phyloP scores from a whole-genome alignment of 2,113 vertebrate genomes.

The Myotis brandtii region DNA sequence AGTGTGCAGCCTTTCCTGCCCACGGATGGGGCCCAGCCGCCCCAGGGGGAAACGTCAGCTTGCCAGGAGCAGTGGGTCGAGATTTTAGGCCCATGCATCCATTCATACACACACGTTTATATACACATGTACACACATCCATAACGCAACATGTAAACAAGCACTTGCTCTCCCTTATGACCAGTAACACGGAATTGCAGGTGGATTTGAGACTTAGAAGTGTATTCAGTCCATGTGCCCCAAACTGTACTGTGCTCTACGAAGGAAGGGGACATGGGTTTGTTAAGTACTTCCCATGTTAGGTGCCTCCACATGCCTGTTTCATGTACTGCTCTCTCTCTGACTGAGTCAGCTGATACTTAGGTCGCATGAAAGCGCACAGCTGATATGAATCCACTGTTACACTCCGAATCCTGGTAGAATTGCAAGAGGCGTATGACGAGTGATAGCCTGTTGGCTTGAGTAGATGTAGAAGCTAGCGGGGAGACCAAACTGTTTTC shows the following conservation, averaged over 20 bases:
- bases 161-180: not conserved
- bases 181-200: not conserved
- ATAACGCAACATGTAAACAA: not conserved
- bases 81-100: not conserved
- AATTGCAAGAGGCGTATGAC: not conserved
- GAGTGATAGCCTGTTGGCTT: not conserved
- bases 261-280: not conserved
- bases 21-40: too few species aligned
- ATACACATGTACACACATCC: rapidly evolving
- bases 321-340: not conserved
- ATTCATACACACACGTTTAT: rapidly evolving
- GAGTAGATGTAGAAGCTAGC: not conserved
- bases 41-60: not conserved
- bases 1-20: not conserved
- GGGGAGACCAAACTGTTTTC: not conserved
- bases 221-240: not conserved
- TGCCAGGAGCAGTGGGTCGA: not conserved
- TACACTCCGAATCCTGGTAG: not conserved
- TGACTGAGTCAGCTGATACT: not conserved
- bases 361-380: not conserved
- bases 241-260: not conserved
- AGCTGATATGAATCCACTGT: not conserved
- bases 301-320: not conserved
- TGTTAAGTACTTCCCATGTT: not conserved
- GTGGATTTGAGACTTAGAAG: not conserved